Percentiles rank a stretch among this genome's conserved stretches.
Conservation (phyloP, 2,113 vertebrate genomes). For the Sclerurus mexicanus region DNA sequence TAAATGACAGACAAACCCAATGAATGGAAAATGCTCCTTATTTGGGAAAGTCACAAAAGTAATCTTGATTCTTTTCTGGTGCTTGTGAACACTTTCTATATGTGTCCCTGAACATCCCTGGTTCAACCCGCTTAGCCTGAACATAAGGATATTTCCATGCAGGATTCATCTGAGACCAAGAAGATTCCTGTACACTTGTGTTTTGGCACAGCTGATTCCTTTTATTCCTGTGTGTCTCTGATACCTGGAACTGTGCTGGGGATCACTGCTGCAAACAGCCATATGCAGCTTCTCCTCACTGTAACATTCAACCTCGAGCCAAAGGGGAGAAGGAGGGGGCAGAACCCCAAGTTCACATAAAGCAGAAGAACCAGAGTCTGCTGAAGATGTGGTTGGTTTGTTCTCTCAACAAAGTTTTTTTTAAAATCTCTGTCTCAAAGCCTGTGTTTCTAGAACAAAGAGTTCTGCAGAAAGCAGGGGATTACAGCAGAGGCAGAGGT, state of each 20-base stretch:
- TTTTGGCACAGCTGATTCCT: slow-evolving; percentile 19
- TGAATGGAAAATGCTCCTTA: not conserved
- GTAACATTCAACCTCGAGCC: not conserved
- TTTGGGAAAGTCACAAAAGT: not conserved
- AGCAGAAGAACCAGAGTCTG: not conserved
- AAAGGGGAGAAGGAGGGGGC: not conserved
- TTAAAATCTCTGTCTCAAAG: not conserved
- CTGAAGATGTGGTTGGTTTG: not conserved
- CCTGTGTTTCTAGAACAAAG: not conserved
- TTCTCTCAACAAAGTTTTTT: not conserved
- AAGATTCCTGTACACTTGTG: not conserved
- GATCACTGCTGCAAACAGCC: not conserved
- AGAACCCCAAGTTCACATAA: not conserved
- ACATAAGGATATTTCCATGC: not conserved
- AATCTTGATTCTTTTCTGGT: not conserved
- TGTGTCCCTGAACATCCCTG: not conserved
- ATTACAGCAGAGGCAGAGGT: not conserved
- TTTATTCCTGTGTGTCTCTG: not conserved
- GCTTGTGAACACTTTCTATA: not conserved
- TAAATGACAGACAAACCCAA: not conserved
- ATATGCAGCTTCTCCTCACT: not conserved
- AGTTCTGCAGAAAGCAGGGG: not conserved
- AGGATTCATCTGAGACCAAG: not conserved
- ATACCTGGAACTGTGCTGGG: not conserved
- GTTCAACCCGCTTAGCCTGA: not conserved